Conservation (phyloP, 2,113 vertebrate species). For the Gallinago undulata region DNA sequence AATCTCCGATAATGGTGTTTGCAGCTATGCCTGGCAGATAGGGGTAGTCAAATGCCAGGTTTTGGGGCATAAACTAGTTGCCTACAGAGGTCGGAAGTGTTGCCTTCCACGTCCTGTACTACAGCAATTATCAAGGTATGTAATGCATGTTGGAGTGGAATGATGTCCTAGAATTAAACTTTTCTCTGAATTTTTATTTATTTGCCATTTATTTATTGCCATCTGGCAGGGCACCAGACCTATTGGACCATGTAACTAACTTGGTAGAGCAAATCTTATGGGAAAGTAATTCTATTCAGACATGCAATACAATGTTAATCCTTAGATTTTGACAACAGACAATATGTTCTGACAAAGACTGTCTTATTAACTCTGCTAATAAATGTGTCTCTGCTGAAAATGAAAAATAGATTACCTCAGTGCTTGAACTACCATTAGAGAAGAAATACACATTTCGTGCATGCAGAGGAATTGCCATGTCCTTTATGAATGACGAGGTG, state of each 20-base stretch:
- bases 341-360: conserved; percentile 1
- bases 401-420: neutral
- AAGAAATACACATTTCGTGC: neutral
- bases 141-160: neutral
- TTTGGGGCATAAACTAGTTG: conserved; percentile 7
- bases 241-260: conserved; percentile 26
- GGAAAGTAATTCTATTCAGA: conserved; percentile 35
- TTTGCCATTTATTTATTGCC: conserved; percentile 21
- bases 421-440: neutral
- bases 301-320: conserved; percentile 17
- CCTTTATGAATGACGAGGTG: neutral
- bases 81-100: neutral
- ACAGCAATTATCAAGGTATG: neutral
- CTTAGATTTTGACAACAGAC: conserved; percentile 31
- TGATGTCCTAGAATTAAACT: neutral
- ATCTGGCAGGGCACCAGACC: neutral
- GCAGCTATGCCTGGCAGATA: conserved; percentile 7
- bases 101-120: neutral
- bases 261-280: neutral
- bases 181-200: conserved; percentile 1
- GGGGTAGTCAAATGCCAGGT: neutral
- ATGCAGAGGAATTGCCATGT: neutral
- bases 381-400: conserved; percentile 38
- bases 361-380: conserved; percentile 54
- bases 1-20: neutral